These are phyloP conservation scores for Phalloptychus januarius DNA, from an alignment of 2,797 vertebrate species.

Conservation along the genomic window DNA sequence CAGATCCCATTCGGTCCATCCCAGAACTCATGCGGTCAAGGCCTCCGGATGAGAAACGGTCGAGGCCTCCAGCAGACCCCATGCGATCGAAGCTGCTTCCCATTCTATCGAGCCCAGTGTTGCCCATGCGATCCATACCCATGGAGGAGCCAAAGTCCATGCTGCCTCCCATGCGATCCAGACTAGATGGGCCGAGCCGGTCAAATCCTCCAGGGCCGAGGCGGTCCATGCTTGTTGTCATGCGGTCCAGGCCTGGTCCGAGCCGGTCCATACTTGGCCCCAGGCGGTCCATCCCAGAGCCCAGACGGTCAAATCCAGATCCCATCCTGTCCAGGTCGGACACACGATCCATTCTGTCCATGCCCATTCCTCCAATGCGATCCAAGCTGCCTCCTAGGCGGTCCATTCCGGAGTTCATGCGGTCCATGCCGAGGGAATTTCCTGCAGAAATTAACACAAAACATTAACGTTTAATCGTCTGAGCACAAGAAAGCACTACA, in stretches of 20 bases:
- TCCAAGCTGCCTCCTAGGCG: conserved; percentile 78
- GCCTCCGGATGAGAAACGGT: conserved; percentile 75
- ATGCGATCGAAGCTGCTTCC: conserved; percentile 81
- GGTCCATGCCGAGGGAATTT: conserved; percentile 84
- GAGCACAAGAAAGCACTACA: neutral
- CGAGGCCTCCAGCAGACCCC: conserved; percentile 71
- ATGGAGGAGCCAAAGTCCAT: conserved; percentile 90
- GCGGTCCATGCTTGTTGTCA: conserved; percentile 88
- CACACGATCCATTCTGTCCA: conserved; percentile 91
- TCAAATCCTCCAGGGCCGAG: conserved; percentile 89
- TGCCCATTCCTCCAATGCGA: conserved; percentile 86
- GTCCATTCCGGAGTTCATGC: conserved; percentile 59
- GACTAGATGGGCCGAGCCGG: conserved; percentile 84
- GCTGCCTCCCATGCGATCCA: conserved; percentile 89
- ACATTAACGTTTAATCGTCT: neutral
- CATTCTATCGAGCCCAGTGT: conserved; percentile 89
- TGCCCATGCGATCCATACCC: conserved; percentile 90
- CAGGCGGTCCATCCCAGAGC: conserved; percentile 87
- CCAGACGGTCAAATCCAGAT: conserved; percentile 88
- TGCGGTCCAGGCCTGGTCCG: conserved; percentile 87
- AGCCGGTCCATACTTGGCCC: conserved; percentile 88
- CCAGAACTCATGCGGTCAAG: conserved; percentile 81
- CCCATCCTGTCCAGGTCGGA: conserved; percentile 87
- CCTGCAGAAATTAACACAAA: conserved; percentile 63
- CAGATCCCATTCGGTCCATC: conserved; percentile 81